Conservation (phyloP, 2,113 vertebrate species). For the Indicator indicator region DNA sequence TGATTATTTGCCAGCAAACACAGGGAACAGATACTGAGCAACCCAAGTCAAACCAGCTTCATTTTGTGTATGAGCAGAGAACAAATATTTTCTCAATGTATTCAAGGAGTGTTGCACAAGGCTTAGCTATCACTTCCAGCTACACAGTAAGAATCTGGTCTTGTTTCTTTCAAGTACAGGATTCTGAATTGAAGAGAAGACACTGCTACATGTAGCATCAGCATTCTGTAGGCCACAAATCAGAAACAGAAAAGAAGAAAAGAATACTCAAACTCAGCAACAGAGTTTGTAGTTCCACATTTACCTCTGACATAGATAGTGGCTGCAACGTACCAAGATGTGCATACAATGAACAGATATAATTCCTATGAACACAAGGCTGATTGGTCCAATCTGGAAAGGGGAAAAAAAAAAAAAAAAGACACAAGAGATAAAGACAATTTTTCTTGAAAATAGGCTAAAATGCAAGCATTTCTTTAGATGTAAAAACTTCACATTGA, state of each 20-base stretch:
- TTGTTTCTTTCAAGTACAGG: not conserved
- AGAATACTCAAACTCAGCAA: conserved; percentile 1
- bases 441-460: not conserved
- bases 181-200: not conserved
- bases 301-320: conserved; percentile 87
- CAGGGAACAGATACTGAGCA: not conserved
- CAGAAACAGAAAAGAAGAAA: not conserved
- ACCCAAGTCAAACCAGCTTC: not conserved
- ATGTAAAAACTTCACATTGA: not conserved
- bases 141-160: not conserved
- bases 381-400: conserved; percentile 84
- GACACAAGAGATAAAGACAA: not conserved
- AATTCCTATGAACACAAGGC: conserved; percentile 86
- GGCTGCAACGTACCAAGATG: conserved; percentile 89
- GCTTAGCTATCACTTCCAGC: not conserved
- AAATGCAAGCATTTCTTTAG: not conserved
- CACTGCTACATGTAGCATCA: not conserved
- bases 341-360: conserved; percentile 91
- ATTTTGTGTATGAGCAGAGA: not conserved
- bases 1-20: not conserved
- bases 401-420: not conserved
- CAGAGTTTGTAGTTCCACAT: conserved; percentile 61
- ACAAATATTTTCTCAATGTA: not conserved
- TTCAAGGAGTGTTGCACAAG: not conserved
- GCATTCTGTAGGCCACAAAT: not conserved